Percentiles rank a stretch among this genome's conserved stretches.
Evolutionary conservation across 2,888 invertebrate species (phyloP).

Genomic region (Eilema caniola): DNA sequence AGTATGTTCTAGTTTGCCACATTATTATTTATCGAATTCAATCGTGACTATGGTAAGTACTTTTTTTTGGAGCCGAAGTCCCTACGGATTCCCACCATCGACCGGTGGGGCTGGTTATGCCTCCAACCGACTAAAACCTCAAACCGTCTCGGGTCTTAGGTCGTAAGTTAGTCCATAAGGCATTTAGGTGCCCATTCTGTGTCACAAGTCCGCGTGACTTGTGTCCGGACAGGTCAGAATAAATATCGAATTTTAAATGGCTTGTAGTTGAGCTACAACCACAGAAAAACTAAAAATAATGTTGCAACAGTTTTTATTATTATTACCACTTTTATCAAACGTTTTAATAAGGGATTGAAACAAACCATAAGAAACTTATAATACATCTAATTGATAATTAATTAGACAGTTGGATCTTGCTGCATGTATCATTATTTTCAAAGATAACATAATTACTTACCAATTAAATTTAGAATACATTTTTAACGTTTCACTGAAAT

Average conservation of each 20-base stretch:
- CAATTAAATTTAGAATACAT: slow-evolving; percentile 45
- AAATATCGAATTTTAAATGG: neutral
- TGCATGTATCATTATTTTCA: slow-evolving; percentile 41
- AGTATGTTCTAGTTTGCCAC: too few species aligned
- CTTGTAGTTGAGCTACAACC: neutral
- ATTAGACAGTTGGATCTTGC: slow-evolving; percentile 57
- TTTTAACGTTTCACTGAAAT: slow-evolving; percentile 38
- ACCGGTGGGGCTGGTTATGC: too few species aligned
- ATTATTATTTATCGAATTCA: too few species aligned
- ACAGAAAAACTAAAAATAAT: slow-evolving; percentile 45
- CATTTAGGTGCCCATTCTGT: too few species aligned
- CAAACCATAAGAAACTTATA: slow-evolving; percentile 64
- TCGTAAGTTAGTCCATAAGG: too few species aligned
- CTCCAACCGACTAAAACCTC: too few species aligned
- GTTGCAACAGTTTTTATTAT: slow-evolving; percentile 77
- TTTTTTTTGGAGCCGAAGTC: too few species aligned
- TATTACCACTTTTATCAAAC: slow-evolving; percentile 76
- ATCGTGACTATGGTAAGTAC: too few species aligned
- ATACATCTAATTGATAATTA: slow-evolving; percentile 65
- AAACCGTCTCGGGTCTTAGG: too few species aligned
- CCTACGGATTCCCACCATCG: too few species aligned
- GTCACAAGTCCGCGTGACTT: too few species aligned
- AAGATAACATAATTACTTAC: slow-evolving; percentile 32
- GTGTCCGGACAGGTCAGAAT: too few species aligned
- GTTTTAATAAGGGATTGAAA: slow-evolving; percentile 67